phyloP scores from a whole-genome alignment of 2,888 invertebrate genomes.

The Aphidoletes aphidimyza region DNA sequence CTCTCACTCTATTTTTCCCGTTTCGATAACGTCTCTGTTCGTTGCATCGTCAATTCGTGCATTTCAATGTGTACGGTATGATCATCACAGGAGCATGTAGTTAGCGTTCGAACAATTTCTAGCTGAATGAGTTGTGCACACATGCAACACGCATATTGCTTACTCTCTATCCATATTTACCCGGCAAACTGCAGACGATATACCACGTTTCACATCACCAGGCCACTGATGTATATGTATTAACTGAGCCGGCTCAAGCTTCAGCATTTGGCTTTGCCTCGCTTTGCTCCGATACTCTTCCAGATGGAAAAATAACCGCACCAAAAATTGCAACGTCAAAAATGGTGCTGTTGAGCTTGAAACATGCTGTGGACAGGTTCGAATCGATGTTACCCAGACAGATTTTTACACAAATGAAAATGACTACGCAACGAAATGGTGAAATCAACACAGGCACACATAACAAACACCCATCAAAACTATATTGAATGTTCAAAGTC shows the following conservation, averaged over 20 bases:
- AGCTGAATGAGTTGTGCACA: constrained; percentile 38
- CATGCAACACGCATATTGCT: constrained; percentile 27
- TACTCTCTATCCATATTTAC: background rate
- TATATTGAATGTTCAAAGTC: too few relatives aligned
- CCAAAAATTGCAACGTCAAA: constrained; percentile 45
- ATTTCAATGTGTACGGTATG: too few relatives aligned
- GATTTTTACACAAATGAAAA: background rate
- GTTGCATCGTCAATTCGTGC: too few relatives aligned
- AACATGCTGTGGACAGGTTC: constrained; percentile 13
- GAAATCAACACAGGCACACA: background rate
- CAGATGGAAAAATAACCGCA: constrained; percentile 47
- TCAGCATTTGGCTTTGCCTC: too few relatives aligned
- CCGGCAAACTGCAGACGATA: background rate
- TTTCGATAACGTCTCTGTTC: too few relatives aligned
- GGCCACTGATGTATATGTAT: background rate
- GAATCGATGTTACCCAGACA: constrained; percentile 33
- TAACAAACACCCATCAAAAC: background rate
- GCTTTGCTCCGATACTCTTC: too few relatives aligned
- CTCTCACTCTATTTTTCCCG: too few relatives aligned
- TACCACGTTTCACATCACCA: background rate
- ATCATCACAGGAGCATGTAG: background rate
- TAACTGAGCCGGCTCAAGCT: constrained; percentile 29
- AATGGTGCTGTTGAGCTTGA: background rate
- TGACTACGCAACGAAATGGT: constrained; percentile 34
- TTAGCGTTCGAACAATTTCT: background rate